Evolutionary conservation across 2,888 invertebrate genomes (phyloP).

Genomic region (Meteorus cinctellus): DNA sequence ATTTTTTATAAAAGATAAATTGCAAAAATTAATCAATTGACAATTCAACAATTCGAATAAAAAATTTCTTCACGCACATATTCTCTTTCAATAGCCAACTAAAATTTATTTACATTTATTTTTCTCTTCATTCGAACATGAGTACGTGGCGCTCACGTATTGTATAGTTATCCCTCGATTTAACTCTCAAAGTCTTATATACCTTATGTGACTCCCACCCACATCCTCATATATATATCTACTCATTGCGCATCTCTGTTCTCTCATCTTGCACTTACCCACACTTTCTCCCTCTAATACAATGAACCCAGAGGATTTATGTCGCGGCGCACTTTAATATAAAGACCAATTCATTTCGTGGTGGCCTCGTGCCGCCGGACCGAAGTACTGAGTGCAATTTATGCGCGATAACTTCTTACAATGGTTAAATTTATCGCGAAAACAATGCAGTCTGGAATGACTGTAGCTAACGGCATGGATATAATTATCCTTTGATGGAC

Average conservation of each 20-base stretch:
- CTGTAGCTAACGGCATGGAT: conserved; percentile 24
- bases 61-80: too few relatives aligned
- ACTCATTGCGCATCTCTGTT: conserved; percentile 46
- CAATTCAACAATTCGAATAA: too few relatives aligned
- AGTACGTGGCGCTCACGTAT: conserved; percentile 22
- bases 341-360: conserved; percentile 67
- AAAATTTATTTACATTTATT: neutral
- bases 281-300: conserved; percentile 61
- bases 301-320: conserved; percentile 66
- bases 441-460: conserved; percentile 57
- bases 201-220: conserved; percentile 5
- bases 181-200: conserved; percentile 14
- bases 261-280: conserved; percentile 63
- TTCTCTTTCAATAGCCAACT: neutral
- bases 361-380: conserved; percentile 31
- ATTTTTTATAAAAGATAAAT: too few relatives aligned
- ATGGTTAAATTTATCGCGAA: conserved; percentile 63
- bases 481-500: conserved; percentile 30
- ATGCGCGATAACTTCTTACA: conserved; percentile 63
- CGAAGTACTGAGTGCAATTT: conserved; percentile 57
- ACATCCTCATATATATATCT: conserved; percentile 22
- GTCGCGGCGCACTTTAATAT: conserved; percentile 66
- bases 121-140: neutral
- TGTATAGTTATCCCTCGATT: conserved; percentile 25
- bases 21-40: too few relatives aligned